phyloP scores from a whole-genome alignment of 2,113 vertebrate species.

The Cariama cristata region DNA sequence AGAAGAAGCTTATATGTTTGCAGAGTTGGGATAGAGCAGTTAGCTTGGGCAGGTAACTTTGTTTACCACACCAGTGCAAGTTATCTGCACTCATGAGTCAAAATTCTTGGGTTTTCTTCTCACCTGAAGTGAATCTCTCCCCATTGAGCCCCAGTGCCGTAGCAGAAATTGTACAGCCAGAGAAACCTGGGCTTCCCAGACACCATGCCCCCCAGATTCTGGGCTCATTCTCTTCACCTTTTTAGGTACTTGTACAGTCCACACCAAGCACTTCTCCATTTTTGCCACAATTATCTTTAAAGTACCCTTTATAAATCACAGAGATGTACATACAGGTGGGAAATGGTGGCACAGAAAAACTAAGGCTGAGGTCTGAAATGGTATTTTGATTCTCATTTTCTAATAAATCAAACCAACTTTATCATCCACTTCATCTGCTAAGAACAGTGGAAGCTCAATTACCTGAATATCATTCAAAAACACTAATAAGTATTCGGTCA shows the following conservation, averaged over 20 bases:
- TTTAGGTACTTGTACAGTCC: neutral
- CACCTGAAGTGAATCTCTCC: neutral
- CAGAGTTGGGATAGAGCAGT: neutral
- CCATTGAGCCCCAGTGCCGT: neutral
- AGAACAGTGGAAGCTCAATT: neutral
- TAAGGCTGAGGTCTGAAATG: neutral
- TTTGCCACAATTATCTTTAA: neutral
- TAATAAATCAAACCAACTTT: constrained; percentile 26
- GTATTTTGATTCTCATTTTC: neutral
- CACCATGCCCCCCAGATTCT: neutral
- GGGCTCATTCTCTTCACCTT: neutral
- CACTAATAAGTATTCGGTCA: neutral
- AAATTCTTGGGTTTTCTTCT: neutral
- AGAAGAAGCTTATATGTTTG: neutral
- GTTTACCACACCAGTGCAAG: neutral
- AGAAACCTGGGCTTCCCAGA: neutral
- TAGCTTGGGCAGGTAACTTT: neutral
- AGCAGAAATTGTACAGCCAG: neutral
- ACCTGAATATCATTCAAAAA: neutral
- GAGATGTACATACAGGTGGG: neutral
- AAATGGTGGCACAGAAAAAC: neutral
- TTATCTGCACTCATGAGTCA: neutral
- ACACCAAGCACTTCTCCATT: neutral
- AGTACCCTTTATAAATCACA: neutral
- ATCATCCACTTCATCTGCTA: constrained; percentile 59